Evolutionary conservation across 1,140 invertebrate species (phyloP), one percentile per base, ranked within the genome.

Genomic region (Archegozetes longisetosus): DNA sequence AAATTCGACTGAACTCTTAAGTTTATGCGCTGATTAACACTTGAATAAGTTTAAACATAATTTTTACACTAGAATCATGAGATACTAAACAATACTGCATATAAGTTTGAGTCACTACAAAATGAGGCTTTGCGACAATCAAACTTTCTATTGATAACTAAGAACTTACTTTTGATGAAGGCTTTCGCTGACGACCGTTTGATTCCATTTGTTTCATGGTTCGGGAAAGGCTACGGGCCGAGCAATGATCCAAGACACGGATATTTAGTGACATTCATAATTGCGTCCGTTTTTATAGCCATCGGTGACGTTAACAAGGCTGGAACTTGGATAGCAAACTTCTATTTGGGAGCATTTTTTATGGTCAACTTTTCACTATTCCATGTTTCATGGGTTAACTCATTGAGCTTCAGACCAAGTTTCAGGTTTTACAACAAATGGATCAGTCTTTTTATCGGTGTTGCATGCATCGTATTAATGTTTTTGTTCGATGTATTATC

Each of bases 361-460:
- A 64, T 77, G 26, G 74, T 76, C 54, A 77, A 77, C 66, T 77
- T 73, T 63, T 71, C 75, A 4, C 75, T 74, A 64, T 77, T 77
- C 65, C 73, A 77, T 66, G 74, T 51, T 60, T 72, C 74, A 4
- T 55, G 72, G 0, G 71, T 74, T 12, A 70, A 71, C 58, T 70
- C 73, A 13, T 74, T 70, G 63, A 74, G 75, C 73, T 77, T 76
- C 65, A 69, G 76, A 13, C 76, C 76, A 9, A 69, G 69, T 6
- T 77, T 77, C 66, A 71, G 68, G 60, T 77, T 69, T 61, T 77
- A 75, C 67, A 75, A 73, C 64, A 76, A 71, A 67, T 78, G 74
- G 75, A 56, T 75, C 1, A 73, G 72, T 53, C 64, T 78, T 3
- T 12, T 70, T 40, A 76, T 75, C 22, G 67, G 74, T 0, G n/a